Evolutionary conservation across 2,797 vertebrate genomes (phyloP), one percentile per base, ranked within the genome.

Genomic region (Myotis daubentonii): DNA sequence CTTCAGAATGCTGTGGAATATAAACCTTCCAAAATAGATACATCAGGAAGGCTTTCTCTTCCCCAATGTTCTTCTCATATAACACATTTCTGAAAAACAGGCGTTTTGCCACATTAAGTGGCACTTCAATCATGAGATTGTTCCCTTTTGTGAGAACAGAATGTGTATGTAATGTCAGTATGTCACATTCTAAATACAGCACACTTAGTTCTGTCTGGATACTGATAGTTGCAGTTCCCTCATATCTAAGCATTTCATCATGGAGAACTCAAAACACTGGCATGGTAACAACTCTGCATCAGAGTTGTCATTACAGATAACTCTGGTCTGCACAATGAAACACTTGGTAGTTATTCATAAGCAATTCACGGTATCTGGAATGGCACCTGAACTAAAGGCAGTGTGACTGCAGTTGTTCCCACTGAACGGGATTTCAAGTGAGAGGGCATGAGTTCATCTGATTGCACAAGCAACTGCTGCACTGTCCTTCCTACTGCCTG

Each of bases 161-260:
- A 20, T 53, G 30, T 79, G 10, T 36, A 28, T 16, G 36, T 66
- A 66, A 22, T 23, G 51, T 49, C n/a, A 74, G 44, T 25, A 30
- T 33, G 76, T 20, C 84, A 78, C 41, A 68, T 47, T 87, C 87
- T 92, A 94, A 94, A 89, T 38, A 84, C 9, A 94, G 83, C 28
- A 78, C 33, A 83, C 74, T 25, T 25, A 16, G 60, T 19, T 79
- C 82, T 51, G 22, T 12, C 33, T 80, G 41, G 66, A 49, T 66
- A 41, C 71, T 79, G 66, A 53, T 1, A 41, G 25, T 6, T 12
- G 22, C 70, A 79, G 55, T 44, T 82, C 62, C 75, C 44, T 66
- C n/a, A 25, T 17, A 70, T 16, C 51, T 47, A 85, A 68, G 3
- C 25, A 91, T 15, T 80, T 23, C 72, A 76, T 80, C 72, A 49